These are phyloP conservation scores for Megastigmus dorsalis DNA, from an alignment of 2,888 invertebrate genomes.

Conservation along the genomic window DNA sequence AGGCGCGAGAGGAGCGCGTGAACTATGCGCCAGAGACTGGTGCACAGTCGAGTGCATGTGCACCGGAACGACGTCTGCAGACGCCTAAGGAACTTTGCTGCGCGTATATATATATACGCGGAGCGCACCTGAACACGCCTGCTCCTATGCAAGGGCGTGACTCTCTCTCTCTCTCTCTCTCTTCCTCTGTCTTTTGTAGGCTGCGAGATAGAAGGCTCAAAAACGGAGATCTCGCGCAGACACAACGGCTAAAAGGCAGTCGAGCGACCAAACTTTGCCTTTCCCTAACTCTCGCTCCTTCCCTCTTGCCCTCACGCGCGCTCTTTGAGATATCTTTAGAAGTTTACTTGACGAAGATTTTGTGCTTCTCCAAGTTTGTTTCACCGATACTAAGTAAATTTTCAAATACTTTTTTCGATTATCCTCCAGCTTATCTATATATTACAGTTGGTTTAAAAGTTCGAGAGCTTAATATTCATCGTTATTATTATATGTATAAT, in stretches of 20 bases:
- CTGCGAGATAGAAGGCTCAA: background rate
- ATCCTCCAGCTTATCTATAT: too few species aligned
- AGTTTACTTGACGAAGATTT: conserved; percentile 10
- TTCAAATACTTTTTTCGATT: too few species aligned
- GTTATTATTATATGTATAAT: background rate
- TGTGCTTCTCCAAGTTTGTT: background rate
- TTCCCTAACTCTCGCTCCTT: background rate
- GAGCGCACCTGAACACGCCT: too few species aligned
- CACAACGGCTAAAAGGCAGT: background rate
- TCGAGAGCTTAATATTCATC: background rate
- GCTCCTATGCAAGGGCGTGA: too few species aligned
- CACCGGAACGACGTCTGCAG: background rate
- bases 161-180: conserved; percentile 3
- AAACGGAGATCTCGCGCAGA: background rate
- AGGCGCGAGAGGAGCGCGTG: background rate
- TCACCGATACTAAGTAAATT: too few species aligned
- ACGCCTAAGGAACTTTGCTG: background rate
- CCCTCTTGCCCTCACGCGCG: background rate
- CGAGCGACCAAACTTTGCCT: background rate
- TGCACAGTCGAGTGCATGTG: background rate
- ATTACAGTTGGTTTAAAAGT: too few species aligned
- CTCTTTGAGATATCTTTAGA: conserved; percentile 5
- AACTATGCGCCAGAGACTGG: background rate
- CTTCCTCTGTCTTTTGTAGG: background rate
- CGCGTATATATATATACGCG: background rate